Evolutionary conservation across 2,888 invertebrate species (phyloP).

Genomic region (Cinara cedri): DNA sequence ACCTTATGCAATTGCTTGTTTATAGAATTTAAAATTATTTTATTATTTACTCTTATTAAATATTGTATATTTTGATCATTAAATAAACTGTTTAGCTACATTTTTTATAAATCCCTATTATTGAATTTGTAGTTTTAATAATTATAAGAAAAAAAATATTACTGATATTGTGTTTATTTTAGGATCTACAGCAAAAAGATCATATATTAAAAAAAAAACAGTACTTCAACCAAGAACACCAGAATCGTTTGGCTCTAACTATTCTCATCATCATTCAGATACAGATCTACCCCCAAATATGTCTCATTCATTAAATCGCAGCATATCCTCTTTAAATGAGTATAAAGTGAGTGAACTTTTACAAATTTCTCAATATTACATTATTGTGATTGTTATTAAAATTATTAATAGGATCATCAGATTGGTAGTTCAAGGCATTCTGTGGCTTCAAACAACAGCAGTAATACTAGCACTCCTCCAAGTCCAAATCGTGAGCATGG

Average conservation of each 20-base stretch:
- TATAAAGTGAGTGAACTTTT: constrained; percentile 20
- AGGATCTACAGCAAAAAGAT: constrained; percentile 60
- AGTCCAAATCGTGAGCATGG: constrained; percentile 69
- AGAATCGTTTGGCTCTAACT: constrained; percentile 49
- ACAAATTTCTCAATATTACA: not conserved
- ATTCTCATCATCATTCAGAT: constrained; percentile 54
- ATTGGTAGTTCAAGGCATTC: constrained; percentile 73
- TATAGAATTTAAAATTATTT: not conserved
- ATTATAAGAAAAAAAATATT: not conserved
- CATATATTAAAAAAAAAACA: constrained; percentile 53
- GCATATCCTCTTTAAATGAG: constrained; percentile 58
- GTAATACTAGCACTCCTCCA: constrained; percentile 75
- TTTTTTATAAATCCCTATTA: no score
- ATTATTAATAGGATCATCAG: constrained; percentile 54
- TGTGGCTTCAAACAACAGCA: constrained; percentile 76
- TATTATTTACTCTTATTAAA: not conserved
- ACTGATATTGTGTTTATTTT: constrained; percentile 28
- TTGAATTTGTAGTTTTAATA: not conserved
- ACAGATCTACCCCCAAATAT: constrained; percentile 50
- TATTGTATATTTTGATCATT: not conserved
- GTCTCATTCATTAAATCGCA: constrained; percentile 57
- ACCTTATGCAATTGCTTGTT: not conserved
- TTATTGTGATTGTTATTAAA: not conserved
- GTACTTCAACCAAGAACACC: constrained; percentile 42
- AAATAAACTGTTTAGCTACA: not conserved